Conservation (phyloP, 1,140 invertebrate species). For the Trachelipus rathkii region DNA sequence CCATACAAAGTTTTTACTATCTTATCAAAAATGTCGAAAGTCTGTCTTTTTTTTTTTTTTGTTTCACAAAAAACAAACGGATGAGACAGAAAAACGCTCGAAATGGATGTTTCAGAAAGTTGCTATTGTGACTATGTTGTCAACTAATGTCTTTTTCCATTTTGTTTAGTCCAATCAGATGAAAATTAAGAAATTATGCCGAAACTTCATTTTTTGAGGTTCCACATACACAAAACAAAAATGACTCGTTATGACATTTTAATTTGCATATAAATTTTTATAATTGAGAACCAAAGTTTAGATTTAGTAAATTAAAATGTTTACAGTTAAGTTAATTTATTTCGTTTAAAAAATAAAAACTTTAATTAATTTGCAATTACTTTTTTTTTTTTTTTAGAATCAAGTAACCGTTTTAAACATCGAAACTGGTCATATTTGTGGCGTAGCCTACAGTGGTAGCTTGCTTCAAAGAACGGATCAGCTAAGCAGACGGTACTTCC, state of each 20-base stretch:
- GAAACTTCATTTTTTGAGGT: no score
- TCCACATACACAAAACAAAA: no score
- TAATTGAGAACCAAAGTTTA: neutral
- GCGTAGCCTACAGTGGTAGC: constrained; percentile 37
- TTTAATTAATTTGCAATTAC: neutral
- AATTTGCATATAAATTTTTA: constrained; percentile 25
- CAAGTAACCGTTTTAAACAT: constrained; percentile 40
- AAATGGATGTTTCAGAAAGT: no score
- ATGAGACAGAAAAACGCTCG: no score
- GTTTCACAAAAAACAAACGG: no score
- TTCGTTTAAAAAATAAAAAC: neutral
- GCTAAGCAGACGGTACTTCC: constrained; percentile 30
- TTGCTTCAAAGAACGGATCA: constrained; percentile 34
- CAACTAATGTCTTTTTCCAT: no score
- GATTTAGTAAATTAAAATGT: neutral
- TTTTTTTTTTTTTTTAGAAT: constrained; percentile 28
- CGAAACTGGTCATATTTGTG: constrained; percentile 36
- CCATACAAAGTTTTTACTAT: no score
- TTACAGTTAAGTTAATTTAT: neutral
- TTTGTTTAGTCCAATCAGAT: no score
- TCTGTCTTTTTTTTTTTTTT: no score
- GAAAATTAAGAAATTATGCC: no score
- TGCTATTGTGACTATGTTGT: no score
- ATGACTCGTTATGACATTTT: constrained; percentile 32
- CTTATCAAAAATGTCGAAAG: no score